Evolutionary conservation across 2,888 invertebrate genomes (phyloP), one percentile per base, ranked within the genome.

Genomic region (Drosophila dives): DNA sequence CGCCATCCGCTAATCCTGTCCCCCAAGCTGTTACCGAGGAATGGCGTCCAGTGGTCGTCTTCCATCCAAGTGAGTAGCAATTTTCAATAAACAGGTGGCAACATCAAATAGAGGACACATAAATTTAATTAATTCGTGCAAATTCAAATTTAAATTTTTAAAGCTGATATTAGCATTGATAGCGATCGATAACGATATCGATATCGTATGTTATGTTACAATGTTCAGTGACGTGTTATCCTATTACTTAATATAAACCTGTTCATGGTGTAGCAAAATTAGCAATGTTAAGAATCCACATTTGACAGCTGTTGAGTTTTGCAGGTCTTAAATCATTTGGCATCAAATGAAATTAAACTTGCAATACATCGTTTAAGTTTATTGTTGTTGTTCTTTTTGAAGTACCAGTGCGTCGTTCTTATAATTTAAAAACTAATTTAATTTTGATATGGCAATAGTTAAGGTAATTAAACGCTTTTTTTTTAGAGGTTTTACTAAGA

Each of bases 21-120:
- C 56, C 72, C 1, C 62, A 76, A 38, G 49, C 67, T 4, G 64
- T 79, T 3, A 4, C 45, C 23, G 83, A 83, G 38, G 90, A 90
- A 48, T 87, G 81, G 38, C 86, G 86, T 51, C 67, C 74, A 7
- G 72, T 88, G 4, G 80, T 80, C 36, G 78, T 92, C 49, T 92
- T 83, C 65, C 92, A 92, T 62, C 50, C 75, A 38, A 85, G 93
- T 92, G 73, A 77, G 72, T 79, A 34, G 12, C n/a, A 7, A 12
- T 20, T 20, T n/a, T 26, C 38, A 36, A n/a, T 38, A 29, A n/a
- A 17, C 20, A 12, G 11, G n/a, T 2, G 15, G 12, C 26, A 49
- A 6, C 15, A 60, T 17, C 5, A 34, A 45, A 45, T 45, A 45
- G 20, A 12, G 20, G 7, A 45, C 20, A 20, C 6, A 20, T 15